Evolutionary conservation across 2,797 vertebrate genomes (phyloP).

Genomic region (Oreochromis mossambicus): DNA sequence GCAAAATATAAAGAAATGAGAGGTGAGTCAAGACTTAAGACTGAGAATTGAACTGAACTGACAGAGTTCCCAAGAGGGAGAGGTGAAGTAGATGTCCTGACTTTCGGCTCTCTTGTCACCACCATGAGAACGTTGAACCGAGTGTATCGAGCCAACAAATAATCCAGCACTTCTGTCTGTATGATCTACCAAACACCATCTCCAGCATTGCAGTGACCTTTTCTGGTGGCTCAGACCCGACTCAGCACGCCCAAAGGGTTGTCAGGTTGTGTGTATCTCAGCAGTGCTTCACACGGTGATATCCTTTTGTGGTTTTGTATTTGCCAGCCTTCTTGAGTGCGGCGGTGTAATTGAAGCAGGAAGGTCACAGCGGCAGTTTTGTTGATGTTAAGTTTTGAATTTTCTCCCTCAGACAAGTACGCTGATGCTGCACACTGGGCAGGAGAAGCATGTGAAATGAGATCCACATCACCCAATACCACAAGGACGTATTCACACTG

Average conservation of each 20-base stretch:
- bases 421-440: constrained; percentile 67
- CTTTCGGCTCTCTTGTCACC: background rate
- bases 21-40: background rate
- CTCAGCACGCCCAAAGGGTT: background rate
- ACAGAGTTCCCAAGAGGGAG: background rate
- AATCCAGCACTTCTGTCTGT: background rate
- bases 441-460: constrained; percentile 63
- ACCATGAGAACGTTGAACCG: background rate
- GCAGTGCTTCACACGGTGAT: constrained; percentile 19
- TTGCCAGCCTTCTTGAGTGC: constrained; percentile 10
- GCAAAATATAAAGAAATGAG: background rate
- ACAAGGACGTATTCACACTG: constrained; percentile 52
- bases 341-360: constrained; percentile 55
- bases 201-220: constrained; percentile 12
- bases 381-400: constrained; percentile 58
- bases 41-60: background rate
- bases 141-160: background rate
- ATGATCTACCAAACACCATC: background rate
- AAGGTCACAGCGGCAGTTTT: constrained; percentile 57
- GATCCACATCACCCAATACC: constrained; percentile 53
- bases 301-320: constrained; percentile 47
- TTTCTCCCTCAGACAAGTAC: constrained; percentile 56
- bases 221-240: background rate
- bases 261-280: constrained; percentile 23
- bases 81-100: background rate